A percentile compares a stretch with the other conserved stretches of the same genome.
phyloP scores from a whole-genome alignment of 2,113 vertebrate genomes.

The Lepisosteus oculatus region DNA sequence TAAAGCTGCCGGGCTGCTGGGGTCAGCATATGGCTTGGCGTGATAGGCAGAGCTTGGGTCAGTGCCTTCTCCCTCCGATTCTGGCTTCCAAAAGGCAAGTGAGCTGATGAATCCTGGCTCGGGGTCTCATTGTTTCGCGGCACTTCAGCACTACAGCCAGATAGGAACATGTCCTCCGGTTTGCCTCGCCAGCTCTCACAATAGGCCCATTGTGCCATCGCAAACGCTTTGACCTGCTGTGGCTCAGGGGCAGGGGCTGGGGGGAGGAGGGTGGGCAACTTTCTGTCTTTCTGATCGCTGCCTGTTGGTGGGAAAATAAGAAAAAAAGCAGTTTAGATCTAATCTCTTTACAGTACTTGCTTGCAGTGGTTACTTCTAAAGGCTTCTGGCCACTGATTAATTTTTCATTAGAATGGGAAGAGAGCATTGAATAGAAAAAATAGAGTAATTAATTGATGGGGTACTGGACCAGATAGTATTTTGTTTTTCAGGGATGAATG shows the following conservation, averaged over 20 bases:
- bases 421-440: not conserved
- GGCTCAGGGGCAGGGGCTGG: conserved; percentile 49
- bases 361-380: not conserved
- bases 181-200: conserved; percentile 81
- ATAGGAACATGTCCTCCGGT: conserved; percentile 48
- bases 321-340: conserved; percentile 57
- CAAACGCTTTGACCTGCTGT: conserved; percentile 81
- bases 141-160: conserved; percentile 51
- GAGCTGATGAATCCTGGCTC: conserved; percentile 93
- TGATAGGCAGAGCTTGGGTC: conserved; percentile 88
- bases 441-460: not conserved
- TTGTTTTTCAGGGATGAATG: not conserved
- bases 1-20: conserved; percentile 84
- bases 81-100: conserved; percentile 67
- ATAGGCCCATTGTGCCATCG: conserved; percentile 83
- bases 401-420: not conserved
- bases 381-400: conserved; percentile 6
- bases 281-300: conserved; percentile 76
- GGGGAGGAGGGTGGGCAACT: conserved; percentile 44
- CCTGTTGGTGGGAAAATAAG: conserved; percentile 59
- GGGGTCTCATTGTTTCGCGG: conserved; percentile 82
- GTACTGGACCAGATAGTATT: not conserved
- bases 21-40: conserved; percentile 95
- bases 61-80: conserved; percentile 69
- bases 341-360: conserved; percentile 51